Percentiles rank a stretch among this genome's conserved stretches.
phyloP scores from a whole-genome alignment of 2,113 vertebrate species.

The Genyomyrus donnyi region DNA sequence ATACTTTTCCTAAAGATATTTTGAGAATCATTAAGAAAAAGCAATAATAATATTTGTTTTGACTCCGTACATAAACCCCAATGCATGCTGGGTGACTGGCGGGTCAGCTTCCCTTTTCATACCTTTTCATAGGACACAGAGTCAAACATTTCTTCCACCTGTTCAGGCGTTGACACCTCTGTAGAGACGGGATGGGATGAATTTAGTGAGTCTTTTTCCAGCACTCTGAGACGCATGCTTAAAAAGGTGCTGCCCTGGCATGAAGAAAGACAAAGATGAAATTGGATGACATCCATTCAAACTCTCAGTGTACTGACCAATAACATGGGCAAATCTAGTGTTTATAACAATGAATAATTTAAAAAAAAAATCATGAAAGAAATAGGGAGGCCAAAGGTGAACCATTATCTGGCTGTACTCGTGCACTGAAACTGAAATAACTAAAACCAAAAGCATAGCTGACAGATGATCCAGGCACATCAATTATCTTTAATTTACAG shows the following conservation, averaged over 20 bases:
- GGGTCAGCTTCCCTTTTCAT: not conserved
- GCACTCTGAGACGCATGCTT: conserved; percentile 67
- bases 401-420: not conserved
- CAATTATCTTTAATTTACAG: not conserved
- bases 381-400: not conserved
- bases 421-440: not conserved
- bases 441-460: not conserved
- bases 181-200: conserved; percentile 81
- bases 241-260: conserved; percentile 78
- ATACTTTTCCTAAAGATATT: not conserved
- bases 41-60: not conserved
- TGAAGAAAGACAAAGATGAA: conserved; percentile 31
- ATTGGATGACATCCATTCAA: not conserved
- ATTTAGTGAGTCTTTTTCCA: conserved; percentile 81
- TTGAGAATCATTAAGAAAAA: not conserved
- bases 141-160: conserved; percentile 96
- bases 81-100: not conserved
- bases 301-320: not conserved
- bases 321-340: not conserved
- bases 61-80: not conserved
- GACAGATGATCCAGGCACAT: not conserved
- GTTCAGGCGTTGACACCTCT: conserved; percentile 69
- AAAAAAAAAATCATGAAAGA: not conserved
- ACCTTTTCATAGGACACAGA: conserved; percentile 91
- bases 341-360: not conserved